A percentile compares a stretch with the other conserved stretches of the same genome.
Evolutionary conservation across 2,113 vertebrate genomes (phyloP).

Genomic region (Rhabdomys dilectus): DNA sequence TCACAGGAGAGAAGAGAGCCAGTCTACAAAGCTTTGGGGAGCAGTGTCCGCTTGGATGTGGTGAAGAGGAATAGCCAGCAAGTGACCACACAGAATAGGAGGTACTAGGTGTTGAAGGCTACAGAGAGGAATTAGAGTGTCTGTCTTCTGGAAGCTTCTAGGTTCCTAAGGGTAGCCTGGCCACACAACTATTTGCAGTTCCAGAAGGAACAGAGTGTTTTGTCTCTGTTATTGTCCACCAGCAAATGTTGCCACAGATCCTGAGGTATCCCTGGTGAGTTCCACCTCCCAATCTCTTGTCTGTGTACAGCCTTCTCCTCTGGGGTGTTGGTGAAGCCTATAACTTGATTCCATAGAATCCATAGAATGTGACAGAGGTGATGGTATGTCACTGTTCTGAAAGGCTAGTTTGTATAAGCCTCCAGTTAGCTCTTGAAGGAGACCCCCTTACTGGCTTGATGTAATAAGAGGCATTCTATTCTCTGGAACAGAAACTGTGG

Average conservation of each 20-base stretch:
- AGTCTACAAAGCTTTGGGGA: neutral
- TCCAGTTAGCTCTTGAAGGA: neutral
- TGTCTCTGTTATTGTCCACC: neutral
- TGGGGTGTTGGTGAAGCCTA: neutral
- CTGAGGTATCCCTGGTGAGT: too few species aligned
- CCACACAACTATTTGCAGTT: neutral
- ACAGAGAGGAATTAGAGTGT: neutral
- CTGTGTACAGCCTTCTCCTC: neutral
- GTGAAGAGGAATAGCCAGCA: neutral
- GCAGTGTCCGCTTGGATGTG: neutral
- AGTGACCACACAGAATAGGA: fast-evolving
- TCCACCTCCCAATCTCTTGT: neutral
- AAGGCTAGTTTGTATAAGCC: neutral
- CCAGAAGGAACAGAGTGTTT: neutral
- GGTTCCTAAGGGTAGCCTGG: neutral
- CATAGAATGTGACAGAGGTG: neutral
- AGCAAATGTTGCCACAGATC: neutral
- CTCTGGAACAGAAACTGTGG: neutral
- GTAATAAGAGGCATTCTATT: fast-evolving
- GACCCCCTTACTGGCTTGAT: neutral
- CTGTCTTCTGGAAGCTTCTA: neutral
- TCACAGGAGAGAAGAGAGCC: neutral
- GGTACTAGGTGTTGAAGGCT: fast-evolving
- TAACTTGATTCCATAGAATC: neutral
- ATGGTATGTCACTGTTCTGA: neutral